Conservation (phyloP, 2,113 vertebrate species). For the Barnardius zonarius region DNA sequence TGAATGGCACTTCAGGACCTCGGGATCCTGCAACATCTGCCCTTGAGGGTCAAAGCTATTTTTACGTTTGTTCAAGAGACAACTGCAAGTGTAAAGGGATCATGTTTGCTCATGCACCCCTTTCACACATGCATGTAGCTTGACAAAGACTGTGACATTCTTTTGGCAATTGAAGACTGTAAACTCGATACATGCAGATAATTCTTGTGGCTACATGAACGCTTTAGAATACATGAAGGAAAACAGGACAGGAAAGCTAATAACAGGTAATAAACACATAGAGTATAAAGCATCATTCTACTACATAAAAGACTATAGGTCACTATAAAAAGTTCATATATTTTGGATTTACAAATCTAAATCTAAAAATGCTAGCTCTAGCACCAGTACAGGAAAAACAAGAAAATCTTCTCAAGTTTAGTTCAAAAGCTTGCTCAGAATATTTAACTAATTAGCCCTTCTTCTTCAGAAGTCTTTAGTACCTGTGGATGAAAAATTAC, state of each 20-base stretch:
- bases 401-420: neutral
- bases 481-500: neutral
- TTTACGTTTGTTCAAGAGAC: slow-evolving; percentile 27
- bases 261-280: neutral
- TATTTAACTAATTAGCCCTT: neutral
- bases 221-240: neutral
- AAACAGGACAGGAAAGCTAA: neutral
- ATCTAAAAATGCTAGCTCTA: neutral
- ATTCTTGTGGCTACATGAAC: neutral
- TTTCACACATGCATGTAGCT: neutral
- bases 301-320: neutral
- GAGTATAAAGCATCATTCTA: neutral
- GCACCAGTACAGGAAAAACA: neutral
- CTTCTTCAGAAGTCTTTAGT: neutral
- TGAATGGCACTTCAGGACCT: neutral
- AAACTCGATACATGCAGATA: neutral
- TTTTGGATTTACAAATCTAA: neutral
- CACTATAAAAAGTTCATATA: neutral
- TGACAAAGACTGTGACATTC: neutral
- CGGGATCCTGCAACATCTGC: neutral
- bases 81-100: slow-evolving; percentile 25
- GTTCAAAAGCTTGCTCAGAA: neutral
- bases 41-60: neutral
- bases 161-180: neutral
- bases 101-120: neutral